A percentile compares a stretch with the other conserved stretches of the same genome.
phyloP scores from a whole-genome alignment of 2,888 invertebrate species.

The Nebria brevicollis region DNA sequence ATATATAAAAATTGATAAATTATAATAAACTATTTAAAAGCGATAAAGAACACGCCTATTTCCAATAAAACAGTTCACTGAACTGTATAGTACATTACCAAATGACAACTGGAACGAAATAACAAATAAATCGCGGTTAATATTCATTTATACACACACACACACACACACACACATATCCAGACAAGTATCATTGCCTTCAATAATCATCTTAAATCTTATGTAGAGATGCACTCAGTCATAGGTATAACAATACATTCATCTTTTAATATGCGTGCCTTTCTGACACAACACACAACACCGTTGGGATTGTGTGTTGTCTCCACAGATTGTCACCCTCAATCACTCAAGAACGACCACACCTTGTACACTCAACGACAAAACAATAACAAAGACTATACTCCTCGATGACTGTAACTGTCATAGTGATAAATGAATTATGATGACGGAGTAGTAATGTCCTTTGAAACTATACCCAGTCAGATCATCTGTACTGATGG shows the following conservation, averaged over 20 bases:
- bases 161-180: neutral
- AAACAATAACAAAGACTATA: neutral
- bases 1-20: neutral
- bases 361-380: constrained; percentile 15
- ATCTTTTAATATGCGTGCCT: constrained; percentile 24
- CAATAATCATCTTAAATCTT: constrained; percentile 9
- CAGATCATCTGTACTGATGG: too few relatives aligned
- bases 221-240: too few relatives aligned
- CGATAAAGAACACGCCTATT: neutral
- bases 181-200: constrained; percentile 5
- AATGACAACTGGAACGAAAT: constrained; percentile 11
- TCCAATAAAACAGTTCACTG: constrained; percentile 16
- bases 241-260: constrained; percentile 23
- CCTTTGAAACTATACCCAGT: too few relatives aligned
- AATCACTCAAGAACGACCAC: constrained; percentile 19
- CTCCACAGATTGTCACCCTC: constrained; percentile 31
- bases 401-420: constrained; percentile 2
- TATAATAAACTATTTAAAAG: too few relatives aligned
- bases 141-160: constrained; percentile 31
- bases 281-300: constrained; percentile 9
- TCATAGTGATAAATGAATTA: too few relatives aligned
- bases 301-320: constrained; percentile 10
- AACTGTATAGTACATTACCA: neutral
- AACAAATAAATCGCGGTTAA: constrained; percentile 13
- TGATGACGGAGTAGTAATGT: too few relatives aligned